Evolutionary conservation across 2,888 invertebrate genomes (phyloP), one percentile per base, ranked within the genome.

Genomic region (Dicranocentrus wangi): DNA sequence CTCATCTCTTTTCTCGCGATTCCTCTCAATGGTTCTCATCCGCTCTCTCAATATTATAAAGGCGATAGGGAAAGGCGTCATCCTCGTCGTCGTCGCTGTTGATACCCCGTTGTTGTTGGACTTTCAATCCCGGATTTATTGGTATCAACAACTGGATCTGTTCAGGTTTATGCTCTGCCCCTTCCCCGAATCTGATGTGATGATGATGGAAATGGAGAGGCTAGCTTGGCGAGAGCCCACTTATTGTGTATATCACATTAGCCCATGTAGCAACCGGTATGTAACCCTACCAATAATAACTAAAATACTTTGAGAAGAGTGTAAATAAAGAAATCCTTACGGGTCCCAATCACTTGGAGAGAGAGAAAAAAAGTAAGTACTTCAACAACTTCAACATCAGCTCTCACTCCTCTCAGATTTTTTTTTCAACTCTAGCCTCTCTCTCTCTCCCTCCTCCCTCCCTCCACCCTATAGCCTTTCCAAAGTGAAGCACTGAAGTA

Each of bases 51-150:
- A n/a, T n/a, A n/a, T n/a, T n/a, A n/a, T n/a, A n/a, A 69, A 69
- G 32, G 51, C 19, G 53, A 21, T 51, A 69, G 28, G 51, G 8
- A 21, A 47, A 43, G 32, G 13, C 3, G 3, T 39, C n/a, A n/a
- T n/a, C 13, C 5, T 8, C 5, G 21, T 7, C 19, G 21, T n/a
- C n/a, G n/a, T n/a, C n/a, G n/a, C n/a, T n/a, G n/a, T n/a, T n/a
- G n/a, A n/a, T n/a, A n/a, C n/a, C n/a, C n/a, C n/a, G n/a, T n/a
- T n/a, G n/a, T n/a, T n/a, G n/a, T n/a, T n/a, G n/a, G n/a, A 58
- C 60, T n/a, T n/a, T 42, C 58, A 58, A 23, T 25, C 70, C 58
- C 58, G 42, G 70, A 70, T 70, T 70, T 70, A 60, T 42, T 70
- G 70, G 39, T n/a, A n/a, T n/a, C 55, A 5, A 19, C 55, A 2